These are phyloP conservation scores for Atta texana DNA, from an alignment of 1,140 invertebrate species.

Conservation along the genomic window DNA sequence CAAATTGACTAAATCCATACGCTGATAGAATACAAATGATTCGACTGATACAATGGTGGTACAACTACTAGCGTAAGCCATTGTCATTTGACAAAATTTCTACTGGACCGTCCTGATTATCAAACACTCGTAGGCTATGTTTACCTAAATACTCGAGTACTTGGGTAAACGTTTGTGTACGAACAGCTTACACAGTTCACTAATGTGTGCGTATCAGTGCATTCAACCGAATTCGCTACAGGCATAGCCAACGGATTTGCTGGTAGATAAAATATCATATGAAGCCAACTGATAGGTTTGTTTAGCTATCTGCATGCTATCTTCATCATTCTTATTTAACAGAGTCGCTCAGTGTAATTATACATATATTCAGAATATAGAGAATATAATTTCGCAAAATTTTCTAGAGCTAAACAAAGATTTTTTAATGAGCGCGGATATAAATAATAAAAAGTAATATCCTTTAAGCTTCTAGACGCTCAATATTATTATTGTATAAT, in stretches of 20 bases:
- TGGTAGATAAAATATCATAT: conserved; percentile 20
- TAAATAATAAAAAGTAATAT: not conserved
- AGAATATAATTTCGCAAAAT: conserved; percentile 14
- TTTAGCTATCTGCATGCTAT: conserved; percentile 6
- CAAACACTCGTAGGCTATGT: conserved; percentile 13
- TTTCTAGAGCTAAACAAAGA: not conserved
- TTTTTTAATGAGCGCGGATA: not conserved
- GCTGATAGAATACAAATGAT: not conserved
- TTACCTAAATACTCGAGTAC: conserved; percentile 29
- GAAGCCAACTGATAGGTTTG: conserved; percentile 25
- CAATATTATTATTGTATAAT: no score
- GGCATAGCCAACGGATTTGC: not conserved
- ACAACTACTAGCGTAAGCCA: not conserved
- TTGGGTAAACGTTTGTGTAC: not conserved
- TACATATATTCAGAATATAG: not conserved
- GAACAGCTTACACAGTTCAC: not conserved
- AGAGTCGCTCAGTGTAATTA: not conserved
- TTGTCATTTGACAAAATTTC: not conserved
- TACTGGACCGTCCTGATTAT: not conserved
- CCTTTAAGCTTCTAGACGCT: no score
- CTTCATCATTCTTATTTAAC: not conserved
- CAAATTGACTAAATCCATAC: conserved; percentile 15
- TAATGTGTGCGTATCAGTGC: not conserved
- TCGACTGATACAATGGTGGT: not conserved
- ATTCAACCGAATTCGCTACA: conserved; percentile 11